Evolutionary conservation across 2,797 vertebrate species (phyloP).

Genomic region (Lycodopsis pacificus): DNA sequence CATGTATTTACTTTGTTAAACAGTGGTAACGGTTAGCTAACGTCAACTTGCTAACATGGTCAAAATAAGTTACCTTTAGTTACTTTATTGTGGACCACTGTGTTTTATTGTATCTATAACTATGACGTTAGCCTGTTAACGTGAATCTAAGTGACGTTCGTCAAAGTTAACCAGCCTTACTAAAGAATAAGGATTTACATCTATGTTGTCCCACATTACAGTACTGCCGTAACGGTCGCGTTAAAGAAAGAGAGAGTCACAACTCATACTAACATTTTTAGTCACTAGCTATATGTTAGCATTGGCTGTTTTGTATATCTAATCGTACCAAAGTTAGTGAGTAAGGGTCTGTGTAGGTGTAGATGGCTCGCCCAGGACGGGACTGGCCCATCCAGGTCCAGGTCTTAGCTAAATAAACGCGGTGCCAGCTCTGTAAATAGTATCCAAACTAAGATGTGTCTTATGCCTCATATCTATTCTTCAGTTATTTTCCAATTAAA

Average conservation of each 20-base stretch:
- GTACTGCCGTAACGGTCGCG: no score
- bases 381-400: not conserved
- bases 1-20: not conserved
- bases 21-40: constrained; percentile 12
- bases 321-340: not conserved
- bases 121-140: not conserved
- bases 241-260: not conserved
- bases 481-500: not conserved
- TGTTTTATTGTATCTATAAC: not conserved
- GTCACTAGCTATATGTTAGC: not conserved
- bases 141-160: not conserved
- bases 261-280: not conserved
- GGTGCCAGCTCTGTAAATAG: not conserved
- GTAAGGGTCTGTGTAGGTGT: no score
- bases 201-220: not conserved
- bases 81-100: not conserved
- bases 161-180: not conserved
- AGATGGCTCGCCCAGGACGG: not conserved
- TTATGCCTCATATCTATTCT: not conserved
- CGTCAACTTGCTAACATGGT: constrained; percentile 38
- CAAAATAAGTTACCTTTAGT: not conserved
- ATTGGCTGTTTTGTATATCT: not conserved
- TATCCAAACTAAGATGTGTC: not conserved
- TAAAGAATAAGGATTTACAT: accelerated
- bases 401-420: not conserved